Base-by-base conservation (phyloP, 1,140 invertebrate genomes). In the Manduca sexta region DNA sequence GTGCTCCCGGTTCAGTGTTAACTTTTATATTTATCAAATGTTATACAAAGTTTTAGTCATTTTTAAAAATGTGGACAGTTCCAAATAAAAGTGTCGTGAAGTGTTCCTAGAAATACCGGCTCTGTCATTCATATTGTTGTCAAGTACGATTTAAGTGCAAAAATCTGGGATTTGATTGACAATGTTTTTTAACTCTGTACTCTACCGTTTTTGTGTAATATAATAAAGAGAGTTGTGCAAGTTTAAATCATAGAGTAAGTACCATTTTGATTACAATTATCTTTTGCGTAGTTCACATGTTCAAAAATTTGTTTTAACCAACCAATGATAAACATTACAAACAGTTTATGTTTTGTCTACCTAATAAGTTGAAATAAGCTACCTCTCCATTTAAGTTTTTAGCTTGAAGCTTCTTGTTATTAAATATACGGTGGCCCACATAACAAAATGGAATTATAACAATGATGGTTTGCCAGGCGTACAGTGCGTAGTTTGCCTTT, bases 131-230 rank as follows among this genome's bases (percentile, higher is more conserved):
- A 69, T 26, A 26, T 26, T 79, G 71, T 77, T 50, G 60, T 69
- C 60, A 74, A 69, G 77, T 79, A 80, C 65, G 57, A 74, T 78
- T 74, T 74, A 70, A 78, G 79, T 80, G 76, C 67, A 68, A 77
- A 80, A 77, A 71, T 65, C 62, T 70, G 63, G 63, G 64, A 44
- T 45, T 49, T 30, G 39, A 53, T 49, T 57, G 52, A 75, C 65
- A 69, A 81, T 75, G 69, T 70, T 65, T 52, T 63, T 43, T 60
- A 57, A 52, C 56, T 47, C 56, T 58, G 63, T 61, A 65, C 67
- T 64, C 21, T 26, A 63, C 41, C 38, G 51, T 38, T 47, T 38
- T 34, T 43, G 21, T 37, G 26, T 26, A 26, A 26, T 8, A 8
- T 8, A 5, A 26, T 26, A 8, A 26, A 26, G 4, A 26, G 4